Evolutionary conservation across 2,113 vertebrate species (phyloP), one percentile per base, ranked within the genome.

Genomic region (Atherinomorus stipes): DNA sequence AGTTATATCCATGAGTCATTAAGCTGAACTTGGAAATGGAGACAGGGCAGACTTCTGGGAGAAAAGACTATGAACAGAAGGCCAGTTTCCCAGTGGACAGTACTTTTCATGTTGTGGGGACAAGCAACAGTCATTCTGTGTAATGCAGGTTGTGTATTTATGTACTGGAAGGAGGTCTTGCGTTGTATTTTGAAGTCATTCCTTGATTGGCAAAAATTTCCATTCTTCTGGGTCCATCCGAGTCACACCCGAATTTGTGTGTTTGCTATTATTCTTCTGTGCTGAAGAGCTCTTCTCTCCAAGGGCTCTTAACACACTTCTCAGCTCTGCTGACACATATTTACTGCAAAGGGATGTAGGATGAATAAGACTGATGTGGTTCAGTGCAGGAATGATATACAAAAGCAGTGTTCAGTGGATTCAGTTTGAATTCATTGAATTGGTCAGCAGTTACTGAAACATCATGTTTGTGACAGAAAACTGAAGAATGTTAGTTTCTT

Each of bases 1-100:
- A 75, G 81, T 76, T 78, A n/a, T 73, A 73, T 76, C 60, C 71
- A 71, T 59, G 85, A 83, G 63, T 85, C 87, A 86, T 88, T 86
- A 86, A 68, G 26, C 78, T 62, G 40, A 77, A 80, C 16, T 59
- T 50, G 49, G 10, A 78, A 75, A 66, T n/a, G 57, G 16, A 71
- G 54, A 11, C 56, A 23, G 52, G 66, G 72, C 63, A 52, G 64
- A 19, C 3, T 44, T 61, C 49, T 51, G 49, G 56, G 64, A 60
- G 34, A 71, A 25, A 13, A 19, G 26, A n/a, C 42, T 34, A 23
- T 7, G 40, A 63, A 18, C 42, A 57, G 18, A 60, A 69, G 44
- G 34, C 54, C 23, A 5, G 40, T 59, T 51, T 75, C 44, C 42
- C 44, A 26, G 19, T 74, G 47, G 47, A 65, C 34, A 64, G 60